Evolutionary conservation across 1,140 invertebrate species (phyloP), one percentile per base, ranked within the genome.

Genomic region (Plectus sambesii): DNA sequence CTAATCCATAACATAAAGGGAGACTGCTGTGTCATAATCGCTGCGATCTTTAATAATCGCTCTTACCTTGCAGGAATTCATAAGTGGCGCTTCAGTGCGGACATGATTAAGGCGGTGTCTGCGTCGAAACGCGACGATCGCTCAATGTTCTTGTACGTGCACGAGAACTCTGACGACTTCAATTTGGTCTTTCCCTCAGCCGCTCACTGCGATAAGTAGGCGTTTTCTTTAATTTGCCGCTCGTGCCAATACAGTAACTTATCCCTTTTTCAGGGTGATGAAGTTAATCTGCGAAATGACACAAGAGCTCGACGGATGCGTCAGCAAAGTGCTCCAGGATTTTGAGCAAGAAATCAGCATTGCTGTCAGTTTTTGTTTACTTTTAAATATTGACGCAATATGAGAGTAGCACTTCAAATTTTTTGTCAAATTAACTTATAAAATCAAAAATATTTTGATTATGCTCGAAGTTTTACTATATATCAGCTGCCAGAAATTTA

Each of bases 161-260:
- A 92, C 69, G 84, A 94, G 68, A 96, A 96, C 47, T 94, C 88
- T 5, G 88, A 94, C 68, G 90, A 96, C 74, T 98, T 98, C 74
- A 92, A 98, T 79, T 90, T 98, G 73, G 96, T 85, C 69, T 84
- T 99, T 55, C 88, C 93, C 8, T 94, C 88, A 0, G 78, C 81
- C 39, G 58, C 79, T 37, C 86, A 84, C 70, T 77, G 89, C 50
- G 79, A 86, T 68, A 78, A 80, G 60, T 85, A 35, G 87, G n/a
- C n/a, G n/a, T n/a, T n/a, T n/a, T n/a, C n/a, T n/a, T n/a, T n/a
- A n/a, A n/a, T n/a, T n/a, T 61, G 82, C 84, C 67, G 80, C 58
- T 26, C 35, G 59, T 47, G 42, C 25, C 37, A 9, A 53, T 60
- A 3, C 22, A 55, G 56, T 5, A 52, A 57, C 43, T 55, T n/a